Conservation (phyloP, 1,140 invertebrate species). For the Ceratitis capitata region DNA sequence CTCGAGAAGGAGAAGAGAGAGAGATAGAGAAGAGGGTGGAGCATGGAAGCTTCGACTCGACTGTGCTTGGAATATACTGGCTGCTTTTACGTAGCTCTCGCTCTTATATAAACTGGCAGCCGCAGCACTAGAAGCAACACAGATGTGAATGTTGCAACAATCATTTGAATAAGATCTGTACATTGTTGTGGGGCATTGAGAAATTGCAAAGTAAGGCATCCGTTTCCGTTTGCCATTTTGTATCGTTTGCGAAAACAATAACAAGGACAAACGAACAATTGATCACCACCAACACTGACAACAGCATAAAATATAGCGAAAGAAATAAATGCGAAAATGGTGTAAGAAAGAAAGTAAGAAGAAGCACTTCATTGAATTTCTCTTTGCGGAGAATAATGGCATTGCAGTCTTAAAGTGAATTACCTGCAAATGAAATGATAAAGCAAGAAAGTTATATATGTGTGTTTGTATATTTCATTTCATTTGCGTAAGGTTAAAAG, state of each 20-base stretch:
- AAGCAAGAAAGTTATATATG: not conserved
- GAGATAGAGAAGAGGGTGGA: too few species aligned
- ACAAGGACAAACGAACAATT: slow-evolving; percentile 10
- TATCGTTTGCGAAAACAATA: not conserved
- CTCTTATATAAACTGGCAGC: not conserved
- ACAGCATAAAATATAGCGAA: not conserved
- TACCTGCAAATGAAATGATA: not conserved
- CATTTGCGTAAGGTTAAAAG: not conserved
- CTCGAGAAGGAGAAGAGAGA: too few species aligned
- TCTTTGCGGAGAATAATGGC: not conserved
- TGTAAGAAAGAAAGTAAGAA: not conserved
- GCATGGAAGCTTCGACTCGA: too few species aligned
- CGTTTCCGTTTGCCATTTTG: slow-evolving; percentile 26
- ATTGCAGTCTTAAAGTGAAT: slow-evolving; percentile 17
- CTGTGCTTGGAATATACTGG: not conserved
- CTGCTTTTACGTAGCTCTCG: not conserved
- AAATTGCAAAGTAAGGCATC: slow-evolving; percentile 9
- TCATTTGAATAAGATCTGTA: not conserved
- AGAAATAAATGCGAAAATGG: not conserved
- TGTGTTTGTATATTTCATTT: not conserved
- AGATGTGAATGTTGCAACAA: not conserved
- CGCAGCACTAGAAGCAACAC: not conserved
- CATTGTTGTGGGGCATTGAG: not conserved
- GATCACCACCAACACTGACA: not conserved
- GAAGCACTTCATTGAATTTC: not conserved